Evolutionary conservation across 2,113 vertebrate genomes (phyloP).

Genomic region (Cynoglossus semilaevis): DNA sequence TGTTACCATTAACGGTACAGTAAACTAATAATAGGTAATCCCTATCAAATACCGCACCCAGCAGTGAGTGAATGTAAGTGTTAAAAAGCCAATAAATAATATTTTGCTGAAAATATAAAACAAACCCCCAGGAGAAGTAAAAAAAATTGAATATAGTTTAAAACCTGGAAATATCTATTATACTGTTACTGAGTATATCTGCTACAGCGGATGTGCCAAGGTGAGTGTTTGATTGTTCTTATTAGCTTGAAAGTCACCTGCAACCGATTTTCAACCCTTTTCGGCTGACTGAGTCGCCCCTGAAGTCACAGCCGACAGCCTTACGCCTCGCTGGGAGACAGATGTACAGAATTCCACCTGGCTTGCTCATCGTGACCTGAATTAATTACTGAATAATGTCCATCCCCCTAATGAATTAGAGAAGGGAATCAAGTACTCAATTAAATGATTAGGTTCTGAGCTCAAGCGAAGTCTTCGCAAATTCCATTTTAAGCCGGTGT

Average conservation of each 20-base stretch:
- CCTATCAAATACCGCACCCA: no score
- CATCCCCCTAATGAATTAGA: constrained; percentile 68
- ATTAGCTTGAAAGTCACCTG: constrained; percentile 50
- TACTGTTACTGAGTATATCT: no score
- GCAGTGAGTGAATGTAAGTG: no score
- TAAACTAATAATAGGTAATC: no score
- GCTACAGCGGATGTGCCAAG: constrained; percentile 13
- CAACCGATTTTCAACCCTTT: constrained; percentile 37
- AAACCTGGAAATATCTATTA: no score
- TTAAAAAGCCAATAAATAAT: no score
- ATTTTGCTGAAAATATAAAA: no score
- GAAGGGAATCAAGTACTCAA: constrained; percentile 72
- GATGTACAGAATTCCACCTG: constrained; percentile 53
- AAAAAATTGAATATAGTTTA: no score
- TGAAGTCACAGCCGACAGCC: constrained; percentile 48
- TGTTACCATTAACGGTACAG: no score
- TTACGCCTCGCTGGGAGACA: constrained; percentile 24
- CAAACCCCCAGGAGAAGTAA: no score
- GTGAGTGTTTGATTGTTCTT: constrained; percentile 40
- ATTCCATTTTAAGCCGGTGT: constrained; percentile 62
- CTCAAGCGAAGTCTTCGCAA: constrained; percentile 63
- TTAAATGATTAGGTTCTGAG: constrained; percentile 74
- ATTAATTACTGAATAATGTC: constrained; percentile 68
- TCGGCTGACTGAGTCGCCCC: constrained; percentile 55
- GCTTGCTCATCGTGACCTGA: constrained; percentile 48